These are phyloP conservation scores for Crossoptilon crossoptilon DNA, from an alignment of 2,797 vertebrate species.

Conservation along the genomic window DNA sequence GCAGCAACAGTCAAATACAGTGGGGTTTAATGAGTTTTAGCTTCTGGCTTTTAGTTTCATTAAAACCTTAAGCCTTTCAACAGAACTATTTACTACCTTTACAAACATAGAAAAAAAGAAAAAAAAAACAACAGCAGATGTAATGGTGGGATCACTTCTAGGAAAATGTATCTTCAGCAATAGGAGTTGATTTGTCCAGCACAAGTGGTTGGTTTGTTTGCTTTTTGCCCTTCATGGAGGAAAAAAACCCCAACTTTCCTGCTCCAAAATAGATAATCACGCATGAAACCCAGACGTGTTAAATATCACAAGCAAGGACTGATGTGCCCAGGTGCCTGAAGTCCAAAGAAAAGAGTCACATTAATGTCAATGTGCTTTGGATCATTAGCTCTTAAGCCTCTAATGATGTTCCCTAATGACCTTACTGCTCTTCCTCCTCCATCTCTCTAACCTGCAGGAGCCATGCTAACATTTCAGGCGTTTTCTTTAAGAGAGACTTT, in stretches of 20 bases:
- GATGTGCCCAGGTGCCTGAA: background rate
- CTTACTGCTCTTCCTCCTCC: slow-evolving; percentile 42
- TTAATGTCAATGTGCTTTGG: slow-evolving; percentile 65
- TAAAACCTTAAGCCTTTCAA: background rate
- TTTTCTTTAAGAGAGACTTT: background rate
- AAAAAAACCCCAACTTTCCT: background rate
- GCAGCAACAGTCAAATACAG: background rate
- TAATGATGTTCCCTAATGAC: slow-evolving; percentile 60
- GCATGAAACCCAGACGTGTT: background rate
- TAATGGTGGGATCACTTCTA: background rate
- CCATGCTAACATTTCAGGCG: slow-evolving; percentile 27
- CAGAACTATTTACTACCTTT: background rate
- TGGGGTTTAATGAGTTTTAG: background rate
- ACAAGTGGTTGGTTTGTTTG: background rate
- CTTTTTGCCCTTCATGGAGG: background rate
- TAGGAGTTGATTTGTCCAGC: background rate
- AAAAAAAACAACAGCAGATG: background rate
- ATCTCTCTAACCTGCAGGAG: slow-evolving; percentile 37
- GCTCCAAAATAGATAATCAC: background rate
- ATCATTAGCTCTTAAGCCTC: slow-evolving; percentile 70
- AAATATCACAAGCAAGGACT: slow-evolving; percentile 3
- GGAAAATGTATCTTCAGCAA: background rate
- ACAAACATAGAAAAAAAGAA: background rate
- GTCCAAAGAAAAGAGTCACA: slow-evolving; percentile 38
- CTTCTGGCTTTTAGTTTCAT: background rate